phyloP scores from a whole-genome alignment of 64 coral and sea anemone genomes.

The Stylophora pistillata region DNA sequence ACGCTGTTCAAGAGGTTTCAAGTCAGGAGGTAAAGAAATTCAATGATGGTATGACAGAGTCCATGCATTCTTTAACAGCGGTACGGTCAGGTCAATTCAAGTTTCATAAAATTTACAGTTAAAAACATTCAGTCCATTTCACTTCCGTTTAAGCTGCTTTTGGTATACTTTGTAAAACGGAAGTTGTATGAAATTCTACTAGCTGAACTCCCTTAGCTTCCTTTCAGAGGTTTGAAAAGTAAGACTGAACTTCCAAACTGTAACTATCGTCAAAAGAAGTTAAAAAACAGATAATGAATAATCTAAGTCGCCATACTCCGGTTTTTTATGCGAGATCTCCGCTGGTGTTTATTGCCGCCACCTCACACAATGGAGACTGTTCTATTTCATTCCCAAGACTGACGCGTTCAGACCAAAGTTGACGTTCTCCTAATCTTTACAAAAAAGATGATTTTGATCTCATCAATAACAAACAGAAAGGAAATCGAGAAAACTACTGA shows the following conservation, averaged over 20 bases:
- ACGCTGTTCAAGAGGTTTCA: no score
- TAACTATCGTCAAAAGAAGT: not conserved
- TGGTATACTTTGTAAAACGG: not conserved
- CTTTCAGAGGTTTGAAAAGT: not conserved
- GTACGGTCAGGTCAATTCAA: no score
- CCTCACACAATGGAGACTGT: slow-evolving; percentile 18
- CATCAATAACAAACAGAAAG: not conserved
- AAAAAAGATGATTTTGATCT: not conserved
- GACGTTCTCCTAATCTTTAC: not conserved
- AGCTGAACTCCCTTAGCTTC: not conserved
- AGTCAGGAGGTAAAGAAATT: no score
- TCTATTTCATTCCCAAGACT: not conserved
- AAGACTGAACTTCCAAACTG: not conserved
- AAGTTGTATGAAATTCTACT: not conserved
- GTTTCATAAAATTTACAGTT: no score
- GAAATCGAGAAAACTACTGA: not conserved
- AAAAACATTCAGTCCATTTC: no score
- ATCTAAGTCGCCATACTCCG: not conserved
- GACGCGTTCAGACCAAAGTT: not conserved
- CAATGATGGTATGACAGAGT: no score
- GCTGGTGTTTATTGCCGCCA: not conserved
- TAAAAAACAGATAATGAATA: slow-evolving; percentile 11
- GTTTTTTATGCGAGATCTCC: slow-evolving; percentile 4
- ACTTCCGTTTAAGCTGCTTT: no score
- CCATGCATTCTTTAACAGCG: no score